These are phyloP conservation scores for Nixonia krombeini DNA, from an alignment of 1,140 invertebrate species.

Conservation along the genomic window DNA sequence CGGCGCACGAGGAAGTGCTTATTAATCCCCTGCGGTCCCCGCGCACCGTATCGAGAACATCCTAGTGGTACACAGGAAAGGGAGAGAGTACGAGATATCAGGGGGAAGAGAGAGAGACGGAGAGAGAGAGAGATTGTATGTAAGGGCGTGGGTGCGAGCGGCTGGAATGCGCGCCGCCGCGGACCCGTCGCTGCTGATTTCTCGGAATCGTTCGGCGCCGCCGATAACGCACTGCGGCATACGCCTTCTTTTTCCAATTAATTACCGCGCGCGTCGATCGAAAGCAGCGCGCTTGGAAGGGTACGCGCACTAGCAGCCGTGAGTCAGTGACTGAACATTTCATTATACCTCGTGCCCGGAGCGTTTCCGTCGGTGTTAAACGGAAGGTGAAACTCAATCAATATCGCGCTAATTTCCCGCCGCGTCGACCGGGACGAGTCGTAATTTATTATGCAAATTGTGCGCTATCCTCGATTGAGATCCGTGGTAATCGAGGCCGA, in stretches of 20 bases:
- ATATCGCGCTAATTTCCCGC: slow-evolving; percentile 7
- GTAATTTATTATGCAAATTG: slow-evolving; percentile 20
- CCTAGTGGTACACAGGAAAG: neutral
- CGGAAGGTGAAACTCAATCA: slow-evolving; percentile 6
- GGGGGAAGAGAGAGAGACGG: too few relatives aligned
- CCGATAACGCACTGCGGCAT: neutral
- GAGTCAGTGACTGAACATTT: too few relatives aligned
- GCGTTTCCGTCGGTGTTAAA: neutral
- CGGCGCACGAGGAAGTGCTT: slow-evolving; percentile 5
- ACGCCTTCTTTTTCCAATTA: neutral
- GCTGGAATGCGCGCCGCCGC: neutral
- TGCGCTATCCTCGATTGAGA: slow-evolving; percentile 14
- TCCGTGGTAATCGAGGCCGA: slow-evolving; percentile 25
- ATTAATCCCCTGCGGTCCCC: slow-evolving; percentile 1
- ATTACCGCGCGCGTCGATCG: too few relatives aligned
- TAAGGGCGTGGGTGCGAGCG: slow-evolving; percentile 5
- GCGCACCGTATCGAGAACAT: neutral
- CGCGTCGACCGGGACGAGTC: slow-evolving; percentile 9
- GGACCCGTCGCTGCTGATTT: neutral
- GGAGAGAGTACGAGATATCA: too few relatives aligned
- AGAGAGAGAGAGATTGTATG: too few relatives aligned
- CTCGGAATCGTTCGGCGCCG: neutral
- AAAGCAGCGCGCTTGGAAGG: neutral
- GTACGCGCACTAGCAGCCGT: neutral
- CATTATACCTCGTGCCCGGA: too few relatives aligned